Evolutionary conservation across 2,797 vertebrate species (phyloP), one percentile per base, ranked within the genome.

Genomic region (Erethizon dorsatum): DNA sequence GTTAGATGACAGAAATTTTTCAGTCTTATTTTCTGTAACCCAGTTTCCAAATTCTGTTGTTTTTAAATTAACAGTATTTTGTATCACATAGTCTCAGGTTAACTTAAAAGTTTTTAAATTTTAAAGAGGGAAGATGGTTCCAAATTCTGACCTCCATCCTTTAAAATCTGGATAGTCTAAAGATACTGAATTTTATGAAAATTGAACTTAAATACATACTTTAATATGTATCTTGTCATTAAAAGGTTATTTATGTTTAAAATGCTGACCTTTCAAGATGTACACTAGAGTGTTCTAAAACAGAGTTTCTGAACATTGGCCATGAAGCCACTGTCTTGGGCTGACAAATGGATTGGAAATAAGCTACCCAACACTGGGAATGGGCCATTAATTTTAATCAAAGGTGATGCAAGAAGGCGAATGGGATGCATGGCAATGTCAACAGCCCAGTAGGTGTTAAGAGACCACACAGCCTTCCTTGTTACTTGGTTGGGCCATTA

Each of bases 371-470:
- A 99, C 98, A 99, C 98, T 99, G 98, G 99, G 98, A 99, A 99
- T 98, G 99, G 99, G 97, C 99, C 99, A 99, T 99, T 99, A 99
- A 99, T 99, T 99, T 99, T 99, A 99, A 99, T 99, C 99, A 99
- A 99, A 99, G 99, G 99, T 99, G 99, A 99, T 99, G 99, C 98
- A 98, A 99, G 99, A 99, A 99, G 99, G 98, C 98, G 98, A 99
- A 99, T 99, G 98, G 99, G 98, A 99, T 99, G 99, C 99, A 99
- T 99, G 99, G 98, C 99, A 99, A 98, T 99, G 99, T 99, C 99
- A 99, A 99, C 99, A 99, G 99, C 99, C 98, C 98, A 98, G 99
- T 99, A 98, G 99, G 98, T 99, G 99, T 99, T 99, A 99, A 98
- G 98, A 98, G 98, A 98, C 98, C 98, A 98, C 98, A 98, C 98